Evolutionary conservation across 2,113 vertebrate species (phyloP), one percentile per base, ranked within the genome.

Genomic region (Callorhinus ursinus): DNA sequence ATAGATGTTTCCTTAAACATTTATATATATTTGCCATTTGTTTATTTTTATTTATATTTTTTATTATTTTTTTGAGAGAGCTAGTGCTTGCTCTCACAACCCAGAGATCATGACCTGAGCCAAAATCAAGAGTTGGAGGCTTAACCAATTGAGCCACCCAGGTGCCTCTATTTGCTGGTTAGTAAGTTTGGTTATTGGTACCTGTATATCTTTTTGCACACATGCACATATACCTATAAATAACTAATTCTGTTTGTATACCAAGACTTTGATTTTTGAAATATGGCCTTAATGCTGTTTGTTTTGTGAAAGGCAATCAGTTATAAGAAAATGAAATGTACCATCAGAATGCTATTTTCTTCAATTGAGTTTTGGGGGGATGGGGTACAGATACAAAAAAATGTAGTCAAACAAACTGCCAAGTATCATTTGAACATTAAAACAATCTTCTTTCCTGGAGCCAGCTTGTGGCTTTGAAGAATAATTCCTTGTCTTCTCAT

Each of bases 401-500:
- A 77, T 55, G 0, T 36, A 80, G 55, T 79, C 31, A 72, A 74
- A 12, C 36, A 87, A 82, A 69, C 59, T 96, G 18, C 28, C 33
- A 71, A 76, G 15, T 69, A 19, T 65, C 26, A 39, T 89, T 90
- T 93, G 42, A 93, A 69, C 21, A 91, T 63, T 74, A 71, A 91
- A 95, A 83, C 6, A 80, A 15, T 57, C 33, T 92, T 59, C 4
- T 93, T 77, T 72, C 77, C 59, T 93, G 39, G n/a, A 93, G 77
- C 42, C 31, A 65, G 71, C 13, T 92, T 31, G 80, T 90, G 36
- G 33, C 71, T 89, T 97, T 96, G 82, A 79, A 71, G 59, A 96
- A 95, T 69, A 93, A 33, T 72, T 80, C n/a, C 71, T 93, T 81
- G 57, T 88, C 76, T 95, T 53, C 65, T 91, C 76, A 65, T 91